These are phyloP conservation scores for Tetramorium alpestre DNA, from an alignment of 1,140 invertebrate genomes.

Conservation along the genomic window DNA sequence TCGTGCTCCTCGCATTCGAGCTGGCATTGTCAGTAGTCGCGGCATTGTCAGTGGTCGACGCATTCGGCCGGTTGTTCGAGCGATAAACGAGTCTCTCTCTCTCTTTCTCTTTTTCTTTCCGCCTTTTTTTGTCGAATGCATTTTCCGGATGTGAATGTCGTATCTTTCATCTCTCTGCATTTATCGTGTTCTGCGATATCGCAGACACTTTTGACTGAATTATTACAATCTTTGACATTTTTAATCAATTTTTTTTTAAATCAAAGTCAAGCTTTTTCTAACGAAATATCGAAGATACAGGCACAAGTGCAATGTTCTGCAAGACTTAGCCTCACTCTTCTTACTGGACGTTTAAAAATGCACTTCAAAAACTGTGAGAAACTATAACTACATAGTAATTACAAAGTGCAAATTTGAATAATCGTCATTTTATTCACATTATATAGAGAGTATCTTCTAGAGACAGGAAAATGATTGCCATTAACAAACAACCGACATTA, in stretches of 20 bases:
- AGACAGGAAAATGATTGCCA: constrained; percentile 12
- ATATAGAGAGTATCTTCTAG: neutral
- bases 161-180: neutral
- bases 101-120: neutral
- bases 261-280: neutral
- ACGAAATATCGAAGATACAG: neutral
- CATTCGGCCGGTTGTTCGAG: constrained; percentile 26
- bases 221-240: neutral
- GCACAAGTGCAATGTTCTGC: neutral
- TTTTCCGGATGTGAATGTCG: constrained; percentile 7
- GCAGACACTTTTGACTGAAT: constrained; percentile 6
- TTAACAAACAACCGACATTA: constrained; percentile 11
- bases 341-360: neutral
- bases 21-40: constrained; percentile 46
- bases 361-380: neutral
- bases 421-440: constrained; percentile 23
- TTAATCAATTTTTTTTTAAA: neutral
- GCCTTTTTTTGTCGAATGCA: neutral
- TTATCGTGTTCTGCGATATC: neutral
- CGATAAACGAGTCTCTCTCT: constrained; percentile 16
- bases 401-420: constrained; percentile 11
- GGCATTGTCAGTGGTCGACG: constrained; percentile 12
- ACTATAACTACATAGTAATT: constrained; percentile 25
- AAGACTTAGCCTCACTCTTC: neutral
- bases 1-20: constrained; percentile 48